These are phyloP conservation scores for Laticauda laticaudata DNA, from an alignment of 2,113 vertebrate genomes.

Conservation along the genomic window DNA sequence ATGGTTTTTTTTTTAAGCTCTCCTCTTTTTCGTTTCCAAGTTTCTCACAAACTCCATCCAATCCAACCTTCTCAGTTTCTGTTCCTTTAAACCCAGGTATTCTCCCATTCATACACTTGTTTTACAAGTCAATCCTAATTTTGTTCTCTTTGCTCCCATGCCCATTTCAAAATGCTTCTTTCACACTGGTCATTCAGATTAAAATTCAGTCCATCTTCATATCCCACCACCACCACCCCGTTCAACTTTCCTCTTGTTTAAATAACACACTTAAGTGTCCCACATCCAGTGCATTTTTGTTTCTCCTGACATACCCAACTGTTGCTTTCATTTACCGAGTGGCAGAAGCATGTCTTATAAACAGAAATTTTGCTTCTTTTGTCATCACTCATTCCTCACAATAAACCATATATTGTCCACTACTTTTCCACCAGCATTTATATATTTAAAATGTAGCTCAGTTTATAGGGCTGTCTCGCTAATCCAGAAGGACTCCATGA, in stretches of 20 bases:
- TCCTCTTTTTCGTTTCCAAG: neutral
- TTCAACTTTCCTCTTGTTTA: neutral
- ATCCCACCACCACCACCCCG: neutral
- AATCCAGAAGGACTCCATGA: neutral
- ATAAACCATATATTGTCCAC: neutral
- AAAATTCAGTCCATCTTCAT: neutral
- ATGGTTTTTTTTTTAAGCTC: neutral
- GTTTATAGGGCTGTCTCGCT: neutral
- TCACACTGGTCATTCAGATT: neutral
- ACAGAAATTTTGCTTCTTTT: neutral
- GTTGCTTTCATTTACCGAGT: neutral
- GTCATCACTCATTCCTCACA: neutral
- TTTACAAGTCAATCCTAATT: neutral
- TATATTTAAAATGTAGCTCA: neutral
- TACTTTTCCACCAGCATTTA: neutral
- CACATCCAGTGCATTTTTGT: neutral
- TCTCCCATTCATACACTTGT: neutral
- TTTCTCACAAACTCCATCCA: neutral
- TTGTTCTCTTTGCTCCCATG: neutral
- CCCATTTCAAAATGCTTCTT: neutral
- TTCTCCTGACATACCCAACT: neutral
- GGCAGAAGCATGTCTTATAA: neutral
- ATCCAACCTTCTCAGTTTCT: neutral
- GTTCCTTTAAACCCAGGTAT: neutral
- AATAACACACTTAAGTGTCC: neutral